Evolutionary conservation across 1,140 invertebrate genomes (phyloP).

Genomic region (Drosophila nigrodunni): DNA sequence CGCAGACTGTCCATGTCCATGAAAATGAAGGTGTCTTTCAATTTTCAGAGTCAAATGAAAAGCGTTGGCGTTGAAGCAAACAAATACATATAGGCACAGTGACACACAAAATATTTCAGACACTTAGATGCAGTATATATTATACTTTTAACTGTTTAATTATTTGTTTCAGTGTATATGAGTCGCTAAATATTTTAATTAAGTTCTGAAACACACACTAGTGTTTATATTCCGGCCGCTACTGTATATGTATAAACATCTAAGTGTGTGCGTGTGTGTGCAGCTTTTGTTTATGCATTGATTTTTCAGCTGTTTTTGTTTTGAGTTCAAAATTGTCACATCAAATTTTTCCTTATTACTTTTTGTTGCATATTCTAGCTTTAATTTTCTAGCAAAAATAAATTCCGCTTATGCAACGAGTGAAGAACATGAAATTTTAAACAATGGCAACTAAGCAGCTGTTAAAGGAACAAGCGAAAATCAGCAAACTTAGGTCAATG

Average conservation of each 20-base stretch:
- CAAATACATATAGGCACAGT: not conserved
- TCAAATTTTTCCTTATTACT: constrained; percentile 20
- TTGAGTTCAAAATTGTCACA: not conserved
- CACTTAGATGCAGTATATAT: too few species aligned
- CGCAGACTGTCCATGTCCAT: constrained; percentile 61
- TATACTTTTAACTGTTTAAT: too few species aligned
- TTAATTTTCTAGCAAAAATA: constrained; percentile 11
- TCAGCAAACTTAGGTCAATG: constrained; percentile 63
- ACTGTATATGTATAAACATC: not conserved
- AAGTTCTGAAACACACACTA: too few species aligned
- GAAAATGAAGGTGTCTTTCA: constrained; percentile 67
- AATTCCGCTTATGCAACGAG: constrained; percentile 42
- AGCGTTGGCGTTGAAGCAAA: constrained; percentile 16
- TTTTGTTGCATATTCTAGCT: not conserved
- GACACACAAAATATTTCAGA: too few species aligned
- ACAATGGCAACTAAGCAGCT: constrained; percentile 20
- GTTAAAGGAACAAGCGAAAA: constrained; percentile 26
- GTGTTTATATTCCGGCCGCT: too few species aligned
- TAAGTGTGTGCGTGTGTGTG: not conserved
- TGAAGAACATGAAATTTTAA: constrained; percentile 2
- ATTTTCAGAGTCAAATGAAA: constrained; percentile 14
- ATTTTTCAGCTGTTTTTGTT: constrained; percentile 63
- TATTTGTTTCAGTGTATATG: too few species aligned
- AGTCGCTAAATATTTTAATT: too few species aligned
- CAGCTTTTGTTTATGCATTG: constrained; percentile 42